Evolutionary conservation across 2,797 vertebrate genomes (phyloP).

Genomic region (Fundulus diaphanus): DNA sequence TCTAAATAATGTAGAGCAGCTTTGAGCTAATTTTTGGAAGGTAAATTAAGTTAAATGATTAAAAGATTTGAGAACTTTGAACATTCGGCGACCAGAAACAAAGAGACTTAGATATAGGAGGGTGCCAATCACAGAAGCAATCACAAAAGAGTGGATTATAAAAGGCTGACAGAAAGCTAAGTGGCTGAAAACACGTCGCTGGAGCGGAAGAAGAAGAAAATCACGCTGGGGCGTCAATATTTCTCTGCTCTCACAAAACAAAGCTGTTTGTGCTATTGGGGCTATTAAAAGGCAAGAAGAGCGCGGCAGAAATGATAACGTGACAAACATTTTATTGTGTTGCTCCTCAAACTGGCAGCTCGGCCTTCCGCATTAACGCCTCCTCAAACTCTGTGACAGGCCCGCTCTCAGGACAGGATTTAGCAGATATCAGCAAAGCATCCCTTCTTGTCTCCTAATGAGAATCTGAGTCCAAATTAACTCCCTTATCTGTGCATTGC

Average conservation of each 20-base stretch:
- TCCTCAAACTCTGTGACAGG: constrained; percentile 22
- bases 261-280: not conserved
- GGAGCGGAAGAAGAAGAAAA: constrained; percentile 50
- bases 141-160: constrained; percentile 41
- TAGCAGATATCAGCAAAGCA: constrained; percentile 9
- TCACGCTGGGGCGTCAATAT: constrained; percentile 12
- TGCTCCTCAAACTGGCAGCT: constrained; percentile 21
- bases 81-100: not conserved
- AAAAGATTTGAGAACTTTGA: not conserved
- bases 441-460: not conserved
- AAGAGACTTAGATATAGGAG: not conserved
- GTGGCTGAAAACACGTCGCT: constrained; percentile 45
- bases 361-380: constrained; percentile 35
- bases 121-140: constrained; percentile 46
- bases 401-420: not conserved
- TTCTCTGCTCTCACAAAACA: constrained; percentile 15
- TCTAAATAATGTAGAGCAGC: no score
- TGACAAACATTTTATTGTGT: constrained; percentile 41
- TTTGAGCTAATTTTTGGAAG: no score
- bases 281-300: constrained; percentile 5
- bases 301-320: constrained; percentile 22
- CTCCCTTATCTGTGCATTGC: not conserved
- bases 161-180: constrained; percentile 38
- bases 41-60: no score
- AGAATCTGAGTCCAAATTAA: not conserved